Evolutionary conservation across 2,888 invertebrate genomes (phyloP).

Genomic region (Amphipoea oculea): DNA sequence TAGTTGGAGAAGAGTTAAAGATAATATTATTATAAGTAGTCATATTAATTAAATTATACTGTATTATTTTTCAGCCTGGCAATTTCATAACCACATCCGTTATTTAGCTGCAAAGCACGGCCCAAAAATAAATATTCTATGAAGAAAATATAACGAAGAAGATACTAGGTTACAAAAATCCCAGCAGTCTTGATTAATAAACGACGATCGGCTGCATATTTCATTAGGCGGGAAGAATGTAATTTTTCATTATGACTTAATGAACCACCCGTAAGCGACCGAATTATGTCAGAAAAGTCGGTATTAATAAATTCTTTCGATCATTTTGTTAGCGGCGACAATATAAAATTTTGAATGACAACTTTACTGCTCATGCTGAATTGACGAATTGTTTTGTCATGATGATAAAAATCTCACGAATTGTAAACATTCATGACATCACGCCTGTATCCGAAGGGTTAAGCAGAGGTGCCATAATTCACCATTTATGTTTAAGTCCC

Average conservation of each 20-base stretch:
- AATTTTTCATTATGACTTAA: constrained; percentile 80
- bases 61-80: neutral
- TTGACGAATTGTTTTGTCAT: constrained; percentile 25
- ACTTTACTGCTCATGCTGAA: neutral
- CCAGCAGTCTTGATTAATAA: constrained; percentile 73
- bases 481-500: neutral
- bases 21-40: neutral
- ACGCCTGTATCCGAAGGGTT: neutral
- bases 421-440: neutral
- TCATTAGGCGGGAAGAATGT: constrained; percentile 76
- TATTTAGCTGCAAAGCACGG: neutral
- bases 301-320: constrained; percentile 72
- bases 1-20: neutral
- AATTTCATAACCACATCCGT: neutral
- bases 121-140: constrained; percentile 14
- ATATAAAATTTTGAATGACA: constrained; percentile 16
- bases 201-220: constrained; percentile 72
- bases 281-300: constrained; percentile 75
- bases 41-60: neutral
- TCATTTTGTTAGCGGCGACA: constrained; percentile 60
- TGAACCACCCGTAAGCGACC: constrained; percentile 74
- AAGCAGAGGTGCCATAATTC: neutral
- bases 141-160: constrained; percentile 22
- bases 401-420: neutral
- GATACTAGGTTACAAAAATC: constrained; percentile 59